phyloP scores from a whole-genome alignment of 2,888 invertebrate species.

The Gymnosoma rotundatum region DNA sequence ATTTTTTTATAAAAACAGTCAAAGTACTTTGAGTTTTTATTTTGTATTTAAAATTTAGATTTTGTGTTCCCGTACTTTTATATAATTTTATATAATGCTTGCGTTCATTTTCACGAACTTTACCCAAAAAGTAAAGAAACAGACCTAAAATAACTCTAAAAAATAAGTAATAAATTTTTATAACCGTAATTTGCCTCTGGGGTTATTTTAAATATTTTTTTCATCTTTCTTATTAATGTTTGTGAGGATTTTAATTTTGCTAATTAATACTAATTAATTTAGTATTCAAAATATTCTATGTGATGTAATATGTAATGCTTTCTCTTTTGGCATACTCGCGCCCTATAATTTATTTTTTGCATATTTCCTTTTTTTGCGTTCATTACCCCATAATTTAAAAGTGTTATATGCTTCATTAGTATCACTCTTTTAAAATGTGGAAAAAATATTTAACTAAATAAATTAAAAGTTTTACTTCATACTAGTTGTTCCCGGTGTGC shows the following conservation, averaged over 20 bases:
- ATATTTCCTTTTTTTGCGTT: conserved; percentile 16
- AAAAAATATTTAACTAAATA: too few relatives aligned
- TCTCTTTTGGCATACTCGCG: conserved; percentile 21
- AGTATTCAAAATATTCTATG: conserved; percentile 28
- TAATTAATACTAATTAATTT: conserved; percentile 62
- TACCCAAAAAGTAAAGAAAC: too few relatives aligned
- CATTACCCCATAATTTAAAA: conserved; percentile 35
- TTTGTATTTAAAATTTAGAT: too few relatives aligned
- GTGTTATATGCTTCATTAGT: conserved; percentile 23
- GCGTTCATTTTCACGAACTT: too few relatives aligned
- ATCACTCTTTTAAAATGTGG: conserved; percentile 20
- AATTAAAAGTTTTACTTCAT: too few relatives aligned
- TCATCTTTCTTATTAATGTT: background rate
- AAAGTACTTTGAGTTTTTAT: too few relatives aligned
- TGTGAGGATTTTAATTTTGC: conserved; percentile 26
- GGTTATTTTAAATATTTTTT: background rate
- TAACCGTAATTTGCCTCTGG: conserved; percentile 18
- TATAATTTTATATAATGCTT: too few relatives aligned
- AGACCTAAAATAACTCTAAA: too few relatives aligned
- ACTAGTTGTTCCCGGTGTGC: too few relatives aligned
- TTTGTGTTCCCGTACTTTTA: too few relatives aligned
- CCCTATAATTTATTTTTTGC: conserved; percentile 25
- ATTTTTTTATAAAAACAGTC: too few relatives aligned
- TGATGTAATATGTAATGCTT: conserved; percentile 18
- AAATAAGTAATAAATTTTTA: too few relatives aligned